A percentile compares a stretch with the other conserved stretches of the same genome.
These are phyloP conservation scores for Melanerpes aurifrons DNA, from an alignment of 2,113 vertebrate species.

Conservation along the genomic window DNA sequence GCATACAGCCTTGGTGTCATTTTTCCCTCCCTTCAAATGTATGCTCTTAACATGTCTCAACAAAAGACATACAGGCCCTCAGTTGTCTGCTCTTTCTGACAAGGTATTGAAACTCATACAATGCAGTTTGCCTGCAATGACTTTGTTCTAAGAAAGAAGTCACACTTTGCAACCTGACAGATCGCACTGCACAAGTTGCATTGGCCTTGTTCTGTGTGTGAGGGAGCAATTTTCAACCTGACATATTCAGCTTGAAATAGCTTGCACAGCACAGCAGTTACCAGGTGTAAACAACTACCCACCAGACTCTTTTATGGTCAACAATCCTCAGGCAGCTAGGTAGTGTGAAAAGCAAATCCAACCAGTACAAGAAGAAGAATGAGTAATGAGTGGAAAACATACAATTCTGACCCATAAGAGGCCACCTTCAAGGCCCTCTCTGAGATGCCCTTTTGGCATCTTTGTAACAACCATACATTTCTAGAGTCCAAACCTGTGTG, in stretches of 20 bases:
- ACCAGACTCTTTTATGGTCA: neutral
- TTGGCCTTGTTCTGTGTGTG: neutral
- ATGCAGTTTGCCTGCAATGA: accelerated
- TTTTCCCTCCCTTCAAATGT: neutral
- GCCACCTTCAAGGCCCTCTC: neutral
- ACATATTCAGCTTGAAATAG: neutral
- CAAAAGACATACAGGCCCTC: neutral
- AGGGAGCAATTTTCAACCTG: neutral
- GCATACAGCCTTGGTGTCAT: neutral
- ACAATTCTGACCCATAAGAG: neutral
- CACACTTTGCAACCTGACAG: neutral
- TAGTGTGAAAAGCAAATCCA: neutral
- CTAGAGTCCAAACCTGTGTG: neutral
- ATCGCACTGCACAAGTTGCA: neutral
- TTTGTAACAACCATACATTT: neutral
- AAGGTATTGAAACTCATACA: neutral
- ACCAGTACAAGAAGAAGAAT: neutral
- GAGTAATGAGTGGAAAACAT: neutral
- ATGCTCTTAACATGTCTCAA: neutral
- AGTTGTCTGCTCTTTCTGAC: neutral
- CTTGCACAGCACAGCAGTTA: neutral
- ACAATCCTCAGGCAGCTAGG: neutral
- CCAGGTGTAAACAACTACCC: slow-evolving; percentile 2
- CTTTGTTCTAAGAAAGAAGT: neutral
- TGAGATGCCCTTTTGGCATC: neutral